Percentiles rank a stretch among this genome's conserved stretches.
Evolutionary conservation across 2,797 vertebrate species (phyloP).

Genomic region (Rhinatrema bivittatum): DNA sequence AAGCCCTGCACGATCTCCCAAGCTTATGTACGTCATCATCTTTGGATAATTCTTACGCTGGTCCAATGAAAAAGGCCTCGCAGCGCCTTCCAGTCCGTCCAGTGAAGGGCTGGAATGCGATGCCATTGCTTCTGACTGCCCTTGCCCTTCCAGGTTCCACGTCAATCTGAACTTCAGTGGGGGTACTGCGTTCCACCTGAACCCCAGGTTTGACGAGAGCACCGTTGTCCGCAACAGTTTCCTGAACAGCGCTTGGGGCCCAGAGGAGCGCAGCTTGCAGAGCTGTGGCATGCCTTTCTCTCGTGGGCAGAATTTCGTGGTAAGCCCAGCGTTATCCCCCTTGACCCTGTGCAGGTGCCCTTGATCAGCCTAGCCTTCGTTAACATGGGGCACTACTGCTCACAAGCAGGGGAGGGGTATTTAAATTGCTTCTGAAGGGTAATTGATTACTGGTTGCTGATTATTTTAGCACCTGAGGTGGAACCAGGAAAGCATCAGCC

Average conservation of each 20-base stretch:
- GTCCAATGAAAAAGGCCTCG: no score
- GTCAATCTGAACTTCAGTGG: conserved; percentile 30
- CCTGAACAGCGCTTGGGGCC: conserved; percentile 24
- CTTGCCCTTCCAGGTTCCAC: conserved; percentile 29
- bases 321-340: not conserved
- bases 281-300: conserved; percentile 19
- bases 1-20: no score
- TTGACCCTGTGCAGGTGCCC: not conserved
- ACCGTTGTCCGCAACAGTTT: conserved; percentile 33
- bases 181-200: conserved; percentile 37
- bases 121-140: not conserved
- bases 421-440: not conserved
- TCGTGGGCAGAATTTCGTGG: conserved; percentile 20
- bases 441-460: accelerated
- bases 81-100: no score
- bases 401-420: no score
- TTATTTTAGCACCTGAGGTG: no score
- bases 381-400: not conserved
- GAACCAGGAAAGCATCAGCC: no score
- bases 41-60: no score
- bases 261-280: conserved; percentile 22
- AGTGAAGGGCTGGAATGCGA: no score
- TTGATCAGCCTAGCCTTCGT: accelerated
- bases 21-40: no score
- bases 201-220: conserved; percentile 35